Conservation (phyloP, 23 tunicate species). For the Botrylloides violaceus region DNA sequence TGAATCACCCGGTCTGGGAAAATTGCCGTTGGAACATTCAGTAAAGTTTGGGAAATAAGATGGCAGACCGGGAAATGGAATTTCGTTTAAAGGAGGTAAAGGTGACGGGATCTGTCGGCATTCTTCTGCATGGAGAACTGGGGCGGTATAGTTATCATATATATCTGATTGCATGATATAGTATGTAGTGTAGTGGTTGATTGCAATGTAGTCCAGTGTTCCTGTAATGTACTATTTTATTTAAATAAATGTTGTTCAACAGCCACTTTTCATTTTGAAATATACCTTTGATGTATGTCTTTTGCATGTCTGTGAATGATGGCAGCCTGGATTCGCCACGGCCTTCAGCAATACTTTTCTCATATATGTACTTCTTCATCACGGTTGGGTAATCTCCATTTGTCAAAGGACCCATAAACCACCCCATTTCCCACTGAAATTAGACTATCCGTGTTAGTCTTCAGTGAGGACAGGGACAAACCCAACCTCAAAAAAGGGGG, state of each 20-base stretch:
- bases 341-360: conserved; percentile 57
- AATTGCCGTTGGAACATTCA: neutral
- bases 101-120: conserved; percentile 24
- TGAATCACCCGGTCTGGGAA: conserved; percentile 6
- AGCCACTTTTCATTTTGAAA: neutral
- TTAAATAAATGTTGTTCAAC: neutral
- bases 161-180: conserved; percentile 55
- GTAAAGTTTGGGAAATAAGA: neutral
- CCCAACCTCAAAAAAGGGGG: no score
- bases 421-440: conserved; percentile 85
- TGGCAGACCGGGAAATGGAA: neutral
- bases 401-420: conserved; percentile 80
- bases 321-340: conserved; percentile 50
- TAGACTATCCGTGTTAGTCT: no score
- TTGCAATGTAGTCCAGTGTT: conserved; percentile 67
- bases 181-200: conserved; percentile 79
- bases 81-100: neutral
- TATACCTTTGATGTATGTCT: conserved; percentile 53
- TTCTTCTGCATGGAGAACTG: conserved; percentile 43
- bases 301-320: conserved; percentile 56
- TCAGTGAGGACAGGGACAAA: no score
- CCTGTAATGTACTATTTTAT: conserved; percentile 25
- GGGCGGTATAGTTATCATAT: conserved; percentile 59
- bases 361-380: conserved; percentile 50
- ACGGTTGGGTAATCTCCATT: conserved; percentile 84